These are phyloP conservation scores for Hydrocynus forskahlii DNA, from an alignment of 2,797 vertebrate genomes.

Conservation along the genomic window DNA sequence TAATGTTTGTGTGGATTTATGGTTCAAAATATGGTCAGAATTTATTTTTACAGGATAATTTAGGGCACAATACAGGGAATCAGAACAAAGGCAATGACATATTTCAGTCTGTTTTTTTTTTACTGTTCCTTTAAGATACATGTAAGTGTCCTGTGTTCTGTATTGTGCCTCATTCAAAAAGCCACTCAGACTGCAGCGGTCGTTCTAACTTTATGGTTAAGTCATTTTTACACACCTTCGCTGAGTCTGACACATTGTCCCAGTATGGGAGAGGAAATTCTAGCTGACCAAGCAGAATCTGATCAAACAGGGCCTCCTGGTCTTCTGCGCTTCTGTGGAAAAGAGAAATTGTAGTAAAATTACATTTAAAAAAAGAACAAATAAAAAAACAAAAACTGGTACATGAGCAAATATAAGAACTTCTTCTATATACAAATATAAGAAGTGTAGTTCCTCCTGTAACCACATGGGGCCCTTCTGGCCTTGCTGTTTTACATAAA, in stretches of 20 bases:
- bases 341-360: not conserved
- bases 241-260: slow-evolving; percentile 95
- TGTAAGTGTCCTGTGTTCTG: too few relatives aligned
- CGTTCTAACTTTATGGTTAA: too few relatives aligned
- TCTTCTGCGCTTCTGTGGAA: slow-evolving; percentile 89
- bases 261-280: slow-evolving; percentile 97
- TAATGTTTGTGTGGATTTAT: too few relatives aligned
- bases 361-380: not conserved
- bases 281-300: slow-evolving; percentile 97
- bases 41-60: too few relatives aligned
- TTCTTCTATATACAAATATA: not conserved
- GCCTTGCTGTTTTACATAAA: slow-evolving; percentile 25
- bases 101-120: too few relatives aligned
- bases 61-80: too few relatives aligned
- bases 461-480: slow-evolving; percentile 53
- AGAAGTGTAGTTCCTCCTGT: not conserved
- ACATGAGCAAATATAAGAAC: not conserved
- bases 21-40: too few relatives aligned
- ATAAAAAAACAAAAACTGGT: not conserved
- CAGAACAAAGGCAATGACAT: too few relatives aligned
- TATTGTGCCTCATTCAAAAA: too few relatives aligned
- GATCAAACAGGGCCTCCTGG: slow-evolving; percentile 97
- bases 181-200: too few relatives aligned
- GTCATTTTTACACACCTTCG: slow-evolving; percentile 79
- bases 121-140: too few relatives aligned